These are phyloP conservation scores for Clarias macrocephalus DNA, from an alignment of 2,113 vertebrate genomes.

Conservation along the genomic window DNA sequence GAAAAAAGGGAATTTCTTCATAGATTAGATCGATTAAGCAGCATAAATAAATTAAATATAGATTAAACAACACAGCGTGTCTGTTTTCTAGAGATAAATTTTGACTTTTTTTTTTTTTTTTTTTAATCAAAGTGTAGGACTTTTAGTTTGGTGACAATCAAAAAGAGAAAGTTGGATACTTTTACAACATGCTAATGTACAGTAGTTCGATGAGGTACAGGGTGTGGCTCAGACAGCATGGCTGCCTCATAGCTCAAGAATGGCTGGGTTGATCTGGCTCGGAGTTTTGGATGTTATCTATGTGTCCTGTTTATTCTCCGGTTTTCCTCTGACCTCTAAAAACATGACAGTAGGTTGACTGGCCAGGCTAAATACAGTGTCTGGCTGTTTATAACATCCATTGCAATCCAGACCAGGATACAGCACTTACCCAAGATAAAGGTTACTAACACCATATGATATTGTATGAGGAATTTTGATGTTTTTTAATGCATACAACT, in stretches of 20 bases:
- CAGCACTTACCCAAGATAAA: neutral
- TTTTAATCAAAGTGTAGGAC: neutral
- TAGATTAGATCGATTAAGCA: neutral
- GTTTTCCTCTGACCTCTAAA: neutral
- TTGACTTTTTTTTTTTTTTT: too few relatives aligned
- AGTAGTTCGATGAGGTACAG: neutral
- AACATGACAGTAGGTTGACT: neutral
- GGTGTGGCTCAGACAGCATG: neutral
- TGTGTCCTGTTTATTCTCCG: neutral
- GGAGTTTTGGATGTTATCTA: neutral
- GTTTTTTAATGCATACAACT: too few relatives aligned
- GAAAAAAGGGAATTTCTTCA: neutral
- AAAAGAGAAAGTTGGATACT: neutral
- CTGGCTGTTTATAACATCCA: neutral
- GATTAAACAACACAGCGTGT: neutral
- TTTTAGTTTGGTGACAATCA: neutral
- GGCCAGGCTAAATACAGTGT: neutral
- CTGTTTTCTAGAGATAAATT: neutral
- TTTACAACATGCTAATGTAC: neutral
- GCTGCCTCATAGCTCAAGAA: neutral
- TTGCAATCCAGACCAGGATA: neutral
- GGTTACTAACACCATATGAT: too few relatives aligned
- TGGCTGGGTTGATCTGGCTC: neutral
- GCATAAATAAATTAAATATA: constrained; percentile 9
- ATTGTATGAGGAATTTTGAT: too few relatives aligned